phyloP scores from a whole-genome alignment of 2,888 invertebrate genomes.

The Drosophila sordidula region DNA sequence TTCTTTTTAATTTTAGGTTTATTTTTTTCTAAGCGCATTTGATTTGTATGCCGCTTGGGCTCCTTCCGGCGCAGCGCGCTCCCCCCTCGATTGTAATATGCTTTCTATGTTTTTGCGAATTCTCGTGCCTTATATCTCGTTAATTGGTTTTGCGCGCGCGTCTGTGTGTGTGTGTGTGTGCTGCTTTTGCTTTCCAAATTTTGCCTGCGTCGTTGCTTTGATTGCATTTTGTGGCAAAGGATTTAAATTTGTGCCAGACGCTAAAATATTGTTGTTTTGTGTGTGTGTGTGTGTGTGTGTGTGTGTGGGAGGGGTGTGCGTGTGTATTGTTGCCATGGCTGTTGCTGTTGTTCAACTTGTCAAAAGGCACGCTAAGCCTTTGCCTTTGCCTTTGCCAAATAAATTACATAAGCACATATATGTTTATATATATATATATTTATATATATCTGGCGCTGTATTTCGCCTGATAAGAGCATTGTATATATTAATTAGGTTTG shows the following conservation, averaged over 20 bases:
- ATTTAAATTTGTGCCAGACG: conserved; percentile 38
- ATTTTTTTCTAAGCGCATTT: conserved; percentile 69
- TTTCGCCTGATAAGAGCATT: conserved; percentile 58
- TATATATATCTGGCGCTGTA: conserved; percentile 26
- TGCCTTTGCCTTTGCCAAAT: conserved; percentile 44
- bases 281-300: conserved; percentile 15
- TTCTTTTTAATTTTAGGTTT: conserved; percentile 69
- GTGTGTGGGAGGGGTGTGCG: background rate
- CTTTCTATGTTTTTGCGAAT: conserved; percentile 30
- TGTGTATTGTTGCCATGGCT: conserved; percentile 67
- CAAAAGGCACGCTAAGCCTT: conserved; percentile 56
- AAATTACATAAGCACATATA: conserved; percentile 65
- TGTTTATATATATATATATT: conserved; percentile 36
- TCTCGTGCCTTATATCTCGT: conserved; percentile 68
- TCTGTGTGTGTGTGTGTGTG: conserved; percentile 25
- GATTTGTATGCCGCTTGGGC: conserved; percentile 63
- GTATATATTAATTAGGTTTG: conserved; percentile 57
- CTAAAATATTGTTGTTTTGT: conserved; percentile 17
- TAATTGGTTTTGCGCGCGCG: conserved; percentile 69
- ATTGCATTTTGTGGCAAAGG: conserved; percentile 71
- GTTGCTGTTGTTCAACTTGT: conserved; percentile 69
- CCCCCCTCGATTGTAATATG: conserved; percentile 25
- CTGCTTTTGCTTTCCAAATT: conserved; percentile 45
- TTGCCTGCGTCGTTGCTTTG: conserved; percentile 57
- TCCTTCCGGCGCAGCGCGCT: conserved; percentile 24